Conservation (phyloP, 1,140 invertebrate genomes). For the Grapholita molesta region DNA sequence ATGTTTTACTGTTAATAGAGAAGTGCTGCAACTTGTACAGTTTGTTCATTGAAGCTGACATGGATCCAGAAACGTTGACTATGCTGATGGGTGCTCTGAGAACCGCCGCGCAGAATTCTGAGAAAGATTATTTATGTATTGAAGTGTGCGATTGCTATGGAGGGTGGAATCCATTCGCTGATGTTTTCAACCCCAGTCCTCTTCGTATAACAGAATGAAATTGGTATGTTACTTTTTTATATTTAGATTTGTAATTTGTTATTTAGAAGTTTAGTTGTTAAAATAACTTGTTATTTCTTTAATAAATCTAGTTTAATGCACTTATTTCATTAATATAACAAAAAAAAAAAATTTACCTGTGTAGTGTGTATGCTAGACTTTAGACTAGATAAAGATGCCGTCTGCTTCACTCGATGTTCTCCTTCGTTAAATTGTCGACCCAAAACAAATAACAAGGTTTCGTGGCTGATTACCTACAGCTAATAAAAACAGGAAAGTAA, state of each 20-base stretch:
- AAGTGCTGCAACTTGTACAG: conserved; percentile 29
- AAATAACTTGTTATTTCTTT: neutral
- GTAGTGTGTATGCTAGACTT: neutral
- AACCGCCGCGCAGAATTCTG: conserved; percentile 23
- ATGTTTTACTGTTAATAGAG: conserved; percentile 25
- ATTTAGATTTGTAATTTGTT: neutral
- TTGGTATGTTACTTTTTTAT: neutral
- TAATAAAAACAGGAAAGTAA: conserved; percentile 2
- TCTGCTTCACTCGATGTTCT: neutral
- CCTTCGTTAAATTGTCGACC: neutral
- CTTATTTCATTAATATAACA: no score
- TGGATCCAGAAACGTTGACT: conserved; percentile 26
- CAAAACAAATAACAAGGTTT: conserved; percentile 13
- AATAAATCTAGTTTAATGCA: neutral
- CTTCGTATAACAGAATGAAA: conserved; percentile 28
- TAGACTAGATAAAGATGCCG: neutral
- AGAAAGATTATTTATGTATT: conserved; percentile 23
- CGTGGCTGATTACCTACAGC: neutral
- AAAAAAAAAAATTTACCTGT: neutral
- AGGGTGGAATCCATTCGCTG: conserved; percentile 31
- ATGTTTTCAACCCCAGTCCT: conserved; percentile 26
- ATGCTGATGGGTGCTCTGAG: conserved; percentile 26
- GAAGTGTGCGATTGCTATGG: conserved; percentile 28
- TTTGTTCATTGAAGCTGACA: conserved; percentile 32
- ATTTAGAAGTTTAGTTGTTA: neutral